A percentile compares a stretch with the other conserved stretches of the same genome.
phyloP scores from a whole-genome alignment of 2,797 vertebrate genomes.

The Silurus aristotelis region DNA sequence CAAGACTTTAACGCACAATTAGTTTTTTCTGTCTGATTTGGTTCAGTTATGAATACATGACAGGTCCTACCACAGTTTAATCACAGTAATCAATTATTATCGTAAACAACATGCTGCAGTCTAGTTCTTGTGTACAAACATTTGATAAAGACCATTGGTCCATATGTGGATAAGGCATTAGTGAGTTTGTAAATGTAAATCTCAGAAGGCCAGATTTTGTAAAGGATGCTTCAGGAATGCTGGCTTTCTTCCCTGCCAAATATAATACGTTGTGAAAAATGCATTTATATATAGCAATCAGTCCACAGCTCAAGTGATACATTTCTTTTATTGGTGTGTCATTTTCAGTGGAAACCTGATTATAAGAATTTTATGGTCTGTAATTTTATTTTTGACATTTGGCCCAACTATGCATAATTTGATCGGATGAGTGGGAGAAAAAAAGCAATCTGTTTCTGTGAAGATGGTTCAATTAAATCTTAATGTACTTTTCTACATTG shows the following conservation, averaged over 20 bases:
- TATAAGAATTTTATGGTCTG: neutral
- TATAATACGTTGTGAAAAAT: neutral
- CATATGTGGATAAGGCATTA: neutral
- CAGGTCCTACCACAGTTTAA: neutral
- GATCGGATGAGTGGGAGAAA: neutral
- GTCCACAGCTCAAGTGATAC: neutral
- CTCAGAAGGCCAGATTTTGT: neutral
- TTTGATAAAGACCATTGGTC: neutral
- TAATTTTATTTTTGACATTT: neutral
- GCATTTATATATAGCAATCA: neutral
- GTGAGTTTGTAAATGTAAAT: neutral
- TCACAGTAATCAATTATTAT: neutral
- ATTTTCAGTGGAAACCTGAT: neutral
- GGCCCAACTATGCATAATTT: neutral
- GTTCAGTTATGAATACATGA: neutral
- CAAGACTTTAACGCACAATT: neutral
- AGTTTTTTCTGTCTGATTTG: neutral
- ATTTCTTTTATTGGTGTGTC: neutral
- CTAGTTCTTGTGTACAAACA: neutral
- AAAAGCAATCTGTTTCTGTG: constrained; percentile 4
- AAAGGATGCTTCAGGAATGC: neutral
- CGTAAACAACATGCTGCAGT: neutral
- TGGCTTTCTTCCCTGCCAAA: neutral
- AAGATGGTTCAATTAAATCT: constrained; percentile 5
- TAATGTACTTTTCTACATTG: neutral